Evolutionary conservation across 2,888 invertebrate species (phyloP), one percentile per base, ranked within the genome.

Genomic region (Galerucella nymphaeae): DNA sequence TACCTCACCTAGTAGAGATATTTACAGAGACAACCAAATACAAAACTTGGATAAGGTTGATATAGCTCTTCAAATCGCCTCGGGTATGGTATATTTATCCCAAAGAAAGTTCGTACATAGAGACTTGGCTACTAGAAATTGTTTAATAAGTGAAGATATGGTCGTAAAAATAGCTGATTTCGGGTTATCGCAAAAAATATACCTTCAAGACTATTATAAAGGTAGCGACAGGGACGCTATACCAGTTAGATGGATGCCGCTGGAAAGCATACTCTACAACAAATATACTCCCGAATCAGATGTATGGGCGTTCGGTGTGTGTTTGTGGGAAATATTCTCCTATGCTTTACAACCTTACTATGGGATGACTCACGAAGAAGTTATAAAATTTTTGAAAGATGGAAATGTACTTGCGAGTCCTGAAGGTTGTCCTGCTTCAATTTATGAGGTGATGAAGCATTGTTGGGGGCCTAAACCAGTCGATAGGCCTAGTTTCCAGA

Each of bases 141-240:
- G 98, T 87, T 89, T 98, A 48, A 97, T 98, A 80, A 94, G 96
- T 86, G 95, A 97, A 84, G 92, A 94, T 79, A 95, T 98, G 94
- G 92, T 93, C 63, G 98, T 98, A 0, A 98, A 98, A 90, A 98
- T 98, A 82, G 96, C 98, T 14, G 98, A 98, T 87, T 98, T 98
- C 89, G 98, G 98, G 30, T 88, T 98, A 50, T 97, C 97, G 14
- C 96, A 97, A 85, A 97, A 97, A 88, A 96, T 98, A 84, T 97
- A 97, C 88, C 88, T 96, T 78, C 95, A 96, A 81, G 96, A 97
- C 86, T 97, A 97, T 85, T 98, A 97, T 86, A 96, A 97, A 86
- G 98, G 98, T 13, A 94, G 96, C 85, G 96, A 97, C 83, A 94
- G 96, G 84, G 97, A 97, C 87, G 97, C 97, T 16, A 97, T 98